Conservation (phyloP, 2,888 invertebrate genomes). For the Mantis religiosa region DNA sequence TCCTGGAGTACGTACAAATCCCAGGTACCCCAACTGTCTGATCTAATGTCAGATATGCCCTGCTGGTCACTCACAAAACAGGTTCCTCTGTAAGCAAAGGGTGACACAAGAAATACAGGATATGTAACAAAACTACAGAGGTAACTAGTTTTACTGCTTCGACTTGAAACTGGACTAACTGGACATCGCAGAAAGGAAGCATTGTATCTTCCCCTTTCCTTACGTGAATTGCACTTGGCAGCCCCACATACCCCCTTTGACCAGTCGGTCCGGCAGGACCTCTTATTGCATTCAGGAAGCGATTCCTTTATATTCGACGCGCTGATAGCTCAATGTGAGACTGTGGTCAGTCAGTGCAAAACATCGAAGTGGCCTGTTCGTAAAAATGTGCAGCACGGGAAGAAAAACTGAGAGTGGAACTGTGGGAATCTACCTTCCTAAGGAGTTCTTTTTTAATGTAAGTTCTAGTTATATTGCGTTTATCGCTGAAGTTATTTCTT, state of each 20-base stretch:
- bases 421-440: too few species aligned
- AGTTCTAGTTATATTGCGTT: too few species aligned
- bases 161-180: constrained; percentile 10
- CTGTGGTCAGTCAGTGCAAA: neutral
- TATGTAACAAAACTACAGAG: neutral
- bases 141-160: neutral
- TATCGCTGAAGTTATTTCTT: too few species aligned
- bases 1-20: too few species aligned
- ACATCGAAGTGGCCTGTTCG: neutral
- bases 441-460: too few species aligned
- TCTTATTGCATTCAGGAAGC: neutral
- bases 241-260: neutral
- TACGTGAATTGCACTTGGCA: neutral
- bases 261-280: neutral
- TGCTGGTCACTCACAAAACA: neutral
- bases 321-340: neutral
- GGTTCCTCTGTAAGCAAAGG: neutral
- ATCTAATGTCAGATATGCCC: neutral
- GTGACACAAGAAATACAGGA: neutral
- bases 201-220: neutral
- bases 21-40: too few species aligned
- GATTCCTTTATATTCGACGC: neutral
- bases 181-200: neutral
- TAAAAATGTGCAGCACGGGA: too few species aligned
- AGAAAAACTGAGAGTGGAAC: too few species aligned